phyloP scores from a whole-genome alignment of 2,888 invertebrate species.

The Neoaliturus tenellus region DNA sequence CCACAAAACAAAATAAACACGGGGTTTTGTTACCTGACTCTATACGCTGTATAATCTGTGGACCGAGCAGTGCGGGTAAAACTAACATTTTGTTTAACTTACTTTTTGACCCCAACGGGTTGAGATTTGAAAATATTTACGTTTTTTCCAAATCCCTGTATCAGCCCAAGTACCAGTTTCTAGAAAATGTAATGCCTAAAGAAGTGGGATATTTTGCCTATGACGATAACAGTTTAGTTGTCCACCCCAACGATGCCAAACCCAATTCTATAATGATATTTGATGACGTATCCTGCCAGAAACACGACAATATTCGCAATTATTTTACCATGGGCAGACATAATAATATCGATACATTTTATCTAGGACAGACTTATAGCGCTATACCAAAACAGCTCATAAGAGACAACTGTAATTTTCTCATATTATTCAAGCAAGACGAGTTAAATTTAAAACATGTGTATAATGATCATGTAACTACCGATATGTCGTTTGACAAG shows the following conservation, averaged over 20 bases:
- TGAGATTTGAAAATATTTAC: conserved; percentile 53
- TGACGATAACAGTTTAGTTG: conserved; percentile 25
- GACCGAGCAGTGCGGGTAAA: conserved; percentile 43
- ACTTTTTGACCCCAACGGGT: conserved; percentile 43
- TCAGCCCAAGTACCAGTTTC: conserved; percentile 52
- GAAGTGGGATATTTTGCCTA: conserved; percentile 26
- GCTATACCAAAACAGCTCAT: conserved; percentile 70
- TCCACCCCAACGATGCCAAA: conserved; percentile 28
- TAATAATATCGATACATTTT: conserved; percentile 51
- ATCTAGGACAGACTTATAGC: conserved; percentile 53
- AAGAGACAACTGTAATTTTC: conserved; percentile 70
- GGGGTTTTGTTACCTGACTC: conserved; percentile 31
- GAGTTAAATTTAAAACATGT: conserved; percentile 69
- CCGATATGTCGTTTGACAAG: conserved; percentile 55
- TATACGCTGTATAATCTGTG: conserved; percentile 35
- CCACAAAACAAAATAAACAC: too few relatives aligned
- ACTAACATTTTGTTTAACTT: conserved; percentile 54
- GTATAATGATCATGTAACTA: conserved; percentile 51
- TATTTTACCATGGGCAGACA: conserved; percentile 53
- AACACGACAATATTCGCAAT: conserved; percentile 42
- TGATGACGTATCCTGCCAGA: conserved; percentile 48
- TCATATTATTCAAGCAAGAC: conserved; percentile 71
- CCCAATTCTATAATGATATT: conserved; percentile 53
- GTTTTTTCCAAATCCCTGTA: conserved; percentile 53
- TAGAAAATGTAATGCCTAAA: background rate